Percentiles rank a stretch among this genome's conserved stretches.
Conservation (phyloP, 2,888 invertebrate species). For the Eudemis profundana region DNA sequence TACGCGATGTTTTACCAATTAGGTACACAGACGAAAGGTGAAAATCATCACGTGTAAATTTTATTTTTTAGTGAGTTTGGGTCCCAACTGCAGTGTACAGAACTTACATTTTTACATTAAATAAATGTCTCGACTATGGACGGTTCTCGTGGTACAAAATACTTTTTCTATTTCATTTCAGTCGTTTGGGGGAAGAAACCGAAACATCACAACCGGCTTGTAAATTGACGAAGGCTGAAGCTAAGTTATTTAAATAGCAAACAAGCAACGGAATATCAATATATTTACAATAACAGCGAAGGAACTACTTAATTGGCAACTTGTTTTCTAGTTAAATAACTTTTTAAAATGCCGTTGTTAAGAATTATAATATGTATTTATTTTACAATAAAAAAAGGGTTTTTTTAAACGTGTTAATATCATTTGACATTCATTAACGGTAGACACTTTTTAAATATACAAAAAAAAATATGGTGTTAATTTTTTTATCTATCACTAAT, state of each 20-base stretch:
- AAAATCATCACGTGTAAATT: not conserved
- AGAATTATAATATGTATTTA: not conserved
- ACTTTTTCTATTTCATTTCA: slow-evolving; percentile 72
- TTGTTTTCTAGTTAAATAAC: slow-evolving; percentile 41
- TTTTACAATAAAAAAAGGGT: not conserved
- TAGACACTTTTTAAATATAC: too few species aligned
- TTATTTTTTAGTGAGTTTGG: not conserved
- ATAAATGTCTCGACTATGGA: slow-evolving; percentile 80
- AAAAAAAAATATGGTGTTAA: too few species aligned
- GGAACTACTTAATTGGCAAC: slow-evolving; percentile 31
- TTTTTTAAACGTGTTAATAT: too few species aligned
- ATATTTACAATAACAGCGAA: slow-evolving; percentile 34
- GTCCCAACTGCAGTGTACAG: slow-evolving; percentile 34
- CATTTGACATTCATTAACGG: too few species aligned
- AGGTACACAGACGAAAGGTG: too few species aligned
- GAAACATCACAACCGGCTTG: slow-evolving; percentile 66
- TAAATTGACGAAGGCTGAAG: slow-evolving; percentile 61
- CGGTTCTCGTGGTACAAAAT: slow-evolving; percentile 78
- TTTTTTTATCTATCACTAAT: too few species aligned
- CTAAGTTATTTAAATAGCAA: slow-evolving; percentile 33
- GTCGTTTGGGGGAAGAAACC: slow-evolving; percentile 61
- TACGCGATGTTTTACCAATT: too few species aligned
- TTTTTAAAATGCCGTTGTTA: slow-evolving; percentile 15
- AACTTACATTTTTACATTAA: slow-evolving; percentile 65
- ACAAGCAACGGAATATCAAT: slow-evolving; percentile 28